Evolutionary conservation across 2,797 vertebrate species (phyloP), one percentile per base, ranked within the genome.

Genomic region (Tenualosa ilisha): DNA sequence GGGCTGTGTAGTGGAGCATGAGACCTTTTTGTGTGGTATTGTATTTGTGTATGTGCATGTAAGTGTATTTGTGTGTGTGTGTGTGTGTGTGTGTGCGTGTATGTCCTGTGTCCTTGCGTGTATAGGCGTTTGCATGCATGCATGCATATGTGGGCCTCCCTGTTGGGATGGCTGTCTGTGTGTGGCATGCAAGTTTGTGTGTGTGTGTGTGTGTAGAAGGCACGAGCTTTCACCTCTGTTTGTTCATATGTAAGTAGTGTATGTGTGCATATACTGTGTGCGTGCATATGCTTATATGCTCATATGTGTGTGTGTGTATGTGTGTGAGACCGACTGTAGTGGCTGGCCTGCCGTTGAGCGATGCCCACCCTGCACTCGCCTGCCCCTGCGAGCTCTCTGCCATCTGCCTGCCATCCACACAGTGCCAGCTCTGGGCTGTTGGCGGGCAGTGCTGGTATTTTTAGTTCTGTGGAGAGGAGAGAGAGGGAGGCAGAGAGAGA

Each of bases 361-460:
- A 37, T 59, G n/a, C 37, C 68, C 72, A 46, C 40, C 9, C 54
- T 24, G 37, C 22, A 40, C 68, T 54, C 59, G 24, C 17, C 40
- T 75, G 9, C 22, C 68, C 54, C 68, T 17, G 37, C 20, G 31
- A 46, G 20, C 85, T 53, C 68, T 20, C 82, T 84, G 84, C 87
- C 87, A 86, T 88, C 87, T 89, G 83, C 61, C 82, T 54, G 8
- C 59, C 61, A 24, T 43, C 84, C 20, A 82, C 26, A 40, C 63
- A 81, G 86, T 89, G 84, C 88, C 88, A 63, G 87, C 88, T 86
- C 31, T 79, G 84, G 85, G 82, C 83, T 81, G 86, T 88, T 85
- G 86, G 84, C 82, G 61, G 84, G 72, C 85, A 85, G 84, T 59
- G 54, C 83, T 81, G 50, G 68, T 89, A 91, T 89, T 90, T 90